Evolutionary conservation across 1,140 invertebrate genomes (phyloP).

Genomic region (Sesamia nonagrioides): DNA sequence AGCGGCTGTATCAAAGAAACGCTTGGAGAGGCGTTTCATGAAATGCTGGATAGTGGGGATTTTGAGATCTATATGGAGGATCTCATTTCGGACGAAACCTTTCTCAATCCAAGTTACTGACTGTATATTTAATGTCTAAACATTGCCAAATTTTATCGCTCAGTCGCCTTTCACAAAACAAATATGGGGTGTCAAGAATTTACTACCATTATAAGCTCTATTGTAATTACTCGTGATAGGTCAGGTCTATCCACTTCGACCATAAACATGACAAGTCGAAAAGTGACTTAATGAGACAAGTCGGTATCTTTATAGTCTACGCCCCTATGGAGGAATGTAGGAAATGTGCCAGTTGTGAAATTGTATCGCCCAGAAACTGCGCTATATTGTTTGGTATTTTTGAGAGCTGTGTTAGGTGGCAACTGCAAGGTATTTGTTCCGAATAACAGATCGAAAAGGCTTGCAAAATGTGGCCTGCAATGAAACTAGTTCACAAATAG

Average conservation of each 20-base stretch:
- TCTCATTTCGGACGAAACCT: too few species aligned
- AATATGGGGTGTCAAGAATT: neutral
- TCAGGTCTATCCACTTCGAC: neutral
- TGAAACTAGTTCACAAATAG: neutral
- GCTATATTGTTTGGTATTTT: neutral
- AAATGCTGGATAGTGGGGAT: too few species aligned
- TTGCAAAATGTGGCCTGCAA: neutral
- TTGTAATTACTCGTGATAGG: constrained; percentile 31
- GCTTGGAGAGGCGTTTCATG: too few species aligned
- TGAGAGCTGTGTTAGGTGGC: neutral
- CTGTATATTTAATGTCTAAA: too few species aligned
- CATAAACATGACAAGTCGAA: constrained; percentile 3
- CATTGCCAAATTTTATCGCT: too few species aligned
- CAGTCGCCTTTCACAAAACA: neutral
- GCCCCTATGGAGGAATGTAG: neutral
- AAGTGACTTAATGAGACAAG: constrained; percentile 8
- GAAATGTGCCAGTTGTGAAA: constrained; percentile 1
- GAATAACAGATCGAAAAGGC: neutral
- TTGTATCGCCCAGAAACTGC: neutral
- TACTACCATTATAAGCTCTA: neutral
- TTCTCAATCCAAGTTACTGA: too few species aligned
- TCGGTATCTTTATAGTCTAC: constrained; percentile 9
- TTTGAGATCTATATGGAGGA: too few species aligned
- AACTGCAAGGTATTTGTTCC: neutral
- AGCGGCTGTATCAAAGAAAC: too few species aligned